phyloP scores from a whole-genome alignment of 1,140 invertebrate species.

The Pseudomyrmex sp. region DNA sequence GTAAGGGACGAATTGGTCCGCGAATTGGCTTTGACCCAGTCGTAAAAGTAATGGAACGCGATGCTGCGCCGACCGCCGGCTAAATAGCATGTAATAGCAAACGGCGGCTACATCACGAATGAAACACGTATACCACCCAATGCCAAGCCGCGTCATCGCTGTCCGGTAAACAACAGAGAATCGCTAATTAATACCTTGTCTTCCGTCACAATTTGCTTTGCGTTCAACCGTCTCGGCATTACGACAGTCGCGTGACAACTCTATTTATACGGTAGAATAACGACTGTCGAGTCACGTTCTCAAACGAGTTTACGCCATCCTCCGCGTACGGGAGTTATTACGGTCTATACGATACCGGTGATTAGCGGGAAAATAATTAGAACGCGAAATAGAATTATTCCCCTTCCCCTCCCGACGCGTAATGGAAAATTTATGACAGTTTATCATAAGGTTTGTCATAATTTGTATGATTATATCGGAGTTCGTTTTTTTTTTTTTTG shows the following conservation, averaged over 20 bases:
- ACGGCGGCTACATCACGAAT: constrained; percentile 65
- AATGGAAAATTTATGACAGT: background rate
- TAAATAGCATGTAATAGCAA: constrained; percentile 82
- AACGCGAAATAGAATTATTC: background rate
- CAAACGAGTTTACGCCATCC: constrained; percentile 52
- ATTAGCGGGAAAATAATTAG: constrained; percentile 31
- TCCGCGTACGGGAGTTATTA: constrained; percentile 25
- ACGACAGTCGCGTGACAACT: constrained; percentile 68
- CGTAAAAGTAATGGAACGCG: constrained; percentile 82
- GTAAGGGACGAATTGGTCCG: constrained; percentile 75
- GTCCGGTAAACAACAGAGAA: constrained; percentile 67
- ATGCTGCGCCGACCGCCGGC: constrained; percentile 74
- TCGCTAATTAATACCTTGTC: constrained; percentile 69
- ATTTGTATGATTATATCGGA: constrained; percentile 32
- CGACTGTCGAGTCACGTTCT: constrained; percentile 57
- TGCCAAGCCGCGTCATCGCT: constrained; percentile 61
- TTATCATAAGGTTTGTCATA: background rate
- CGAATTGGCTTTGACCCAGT: constrained; percentile 80
- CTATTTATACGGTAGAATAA: constrained; percentile 64
- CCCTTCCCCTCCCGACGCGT: background rate
- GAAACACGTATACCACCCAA: constrained; percentile 64
- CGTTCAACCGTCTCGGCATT: constrained; percentile 63
- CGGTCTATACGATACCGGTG: constrained; percentile 8
- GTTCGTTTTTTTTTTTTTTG: background rate
- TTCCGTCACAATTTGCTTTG: constrained; percentile 65